Conservation (phyloP, 2,888 invertebrate genomes). For the Selenia dentaria region DNA sequence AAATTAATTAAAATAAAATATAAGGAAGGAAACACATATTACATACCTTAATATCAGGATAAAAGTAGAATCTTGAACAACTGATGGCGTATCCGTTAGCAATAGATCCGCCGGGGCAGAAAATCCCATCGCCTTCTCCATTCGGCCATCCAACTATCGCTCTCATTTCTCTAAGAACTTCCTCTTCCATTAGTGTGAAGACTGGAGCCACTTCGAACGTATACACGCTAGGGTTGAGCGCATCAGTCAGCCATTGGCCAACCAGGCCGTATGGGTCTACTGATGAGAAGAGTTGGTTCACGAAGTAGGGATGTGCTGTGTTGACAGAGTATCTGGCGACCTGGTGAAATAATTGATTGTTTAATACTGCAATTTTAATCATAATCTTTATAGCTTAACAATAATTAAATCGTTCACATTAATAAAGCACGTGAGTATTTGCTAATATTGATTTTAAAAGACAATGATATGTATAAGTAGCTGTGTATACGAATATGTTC, state of each 20-base stretch:
- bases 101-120: constrained; percentile 95
- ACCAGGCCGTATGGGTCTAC: constrained; percentile 93
- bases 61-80: constrained; percentile 89
- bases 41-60: constrained; percentile 90
- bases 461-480: too few relatives aligned
- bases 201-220: constrained; percentile 96
- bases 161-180: constrained; percentile 91
- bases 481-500: too few relatives aligned
- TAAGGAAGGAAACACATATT: too few relatives aligned
- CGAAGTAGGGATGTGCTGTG: constrained; percentile 95
- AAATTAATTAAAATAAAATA: too few relatives aligned
- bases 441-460: too few relatives aligned
- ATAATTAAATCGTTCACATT: too few relatives aligned
- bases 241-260: constrained; percentile 94
- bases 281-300: constrained; percentile 94
- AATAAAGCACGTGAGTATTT: too few relatives aligned
- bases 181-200: constrained; percentile 94
- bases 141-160: constrained; percentile 89
- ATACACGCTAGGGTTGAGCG: constrained; percentile 94
- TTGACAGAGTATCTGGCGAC: constrained; percentile 92
- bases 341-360: constrained; percentile 43
- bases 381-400: too few relatives aligned
- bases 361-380: too few relatives aligned
- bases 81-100: constrained; percentile 97
- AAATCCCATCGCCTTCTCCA: constrained; percentile 93